Base-by-base conservation (phyloP, 2,888 invertebrate species). In the Slavum lentiscoides region DNA sequence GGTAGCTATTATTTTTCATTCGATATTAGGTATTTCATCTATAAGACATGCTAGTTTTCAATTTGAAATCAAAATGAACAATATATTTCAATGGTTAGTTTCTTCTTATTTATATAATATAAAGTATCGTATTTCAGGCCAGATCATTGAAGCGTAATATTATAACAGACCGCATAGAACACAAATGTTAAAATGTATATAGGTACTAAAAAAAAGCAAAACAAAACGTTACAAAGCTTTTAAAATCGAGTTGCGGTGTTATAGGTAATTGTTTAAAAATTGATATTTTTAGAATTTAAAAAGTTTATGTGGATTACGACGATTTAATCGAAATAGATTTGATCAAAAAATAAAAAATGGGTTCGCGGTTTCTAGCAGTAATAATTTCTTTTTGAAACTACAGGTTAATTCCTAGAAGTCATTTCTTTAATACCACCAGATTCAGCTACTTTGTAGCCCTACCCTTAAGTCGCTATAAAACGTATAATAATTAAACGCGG, bases 1-100 rank as follows among this genome's bases (percentile, higher is more conserved):
- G n/a, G 7, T 59, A 30, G 21, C 21, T n/a, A 5, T 68, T 23
- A 9, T 17, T 17, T 55, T 19, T 11, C 49, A 62, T 17, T 73
- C 17, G 7, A 23, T 59, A 49, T 49, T 49, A 49, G 49, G 62
- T 62, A 39, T 11, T 73, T 55, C 11, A 53, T 74, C 19, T 55
- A n/a, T n/a, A 74, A 74, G 74, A 39, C 74, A 74, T 74, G 74
- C 74, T 74, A 74, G 3, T 66, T 66, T 37, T 11, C 21, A 74
- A 66, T 21, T 66, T 66, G 19, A 55, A 55, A 55, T 49, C 11
- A 49, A 49, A 49, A 49, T 15, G 19, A 55, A 55, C 55, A 19
- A 37, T 30, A 39, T 37, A 58, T 39, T 39, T 72, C n/a, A 58
- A 5, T 0, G n/a, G 5, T 53, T 37, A 30, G 53, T 53, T 17